phyloP scores from a whole-genome alignment of 2,888 invertebrate species.

The Netelia fuscicornis region DNA sequence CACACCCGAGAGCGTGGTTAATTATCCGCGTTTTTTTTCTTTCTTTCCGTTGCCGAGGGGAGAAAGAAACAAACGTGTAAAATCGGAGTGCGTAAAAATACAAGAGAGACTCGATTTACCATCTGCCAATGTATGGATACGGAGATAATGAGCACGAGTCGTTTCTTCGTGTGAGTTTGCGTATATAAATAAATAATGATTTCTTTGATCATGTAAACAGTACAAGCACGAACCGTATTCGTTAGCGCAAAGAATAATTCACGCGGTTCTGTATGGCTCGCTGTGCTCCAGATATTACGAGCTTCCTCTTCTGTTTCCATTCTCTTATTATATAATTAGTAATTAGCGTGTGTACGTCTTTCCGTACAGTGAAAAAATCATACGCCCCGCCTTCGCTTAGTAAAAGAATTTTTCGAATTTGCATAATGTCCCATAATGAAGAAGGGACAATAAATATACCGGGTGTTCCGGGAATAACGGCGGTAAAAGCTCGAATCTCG shows the following conservation, averaged over 20 bases:
- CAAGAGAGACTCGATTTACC: constrained; percentile 4
- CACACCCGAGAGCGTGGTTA: constrained; percentile 67
- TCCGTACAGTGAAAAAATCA: too few relatives aligned
- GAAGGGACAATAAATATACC: too few relatives aligned
- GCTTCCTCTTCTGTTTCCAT: constrained; percentile 25
- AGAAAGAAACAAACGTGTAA: constrained; percentile 54
- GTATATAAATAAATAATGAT: constrained; percentile 66
- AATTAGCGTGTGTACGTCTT: background rate
- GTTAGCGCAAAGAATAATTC: constrained; percentile 39
- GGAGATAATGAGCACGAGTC: constrained; percentile 47
- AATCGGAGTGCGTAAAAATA: constrained; percentile 50
- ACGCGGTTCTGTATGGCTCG: constrained; percentile 33
- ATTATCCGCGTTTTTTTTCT: constrained; percentile 61
- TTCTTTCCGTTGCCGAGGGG: constrained; percentile 2
- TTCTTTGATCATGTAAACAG: constrained; percentile 18
- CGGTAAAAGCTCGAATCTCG: too few relatives aligned
- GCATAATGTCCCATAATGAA: too few relatives aligned
- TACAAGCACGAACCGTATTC: constrained; percentile 20
- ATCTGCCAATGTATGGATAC: constrained; percentile 43
- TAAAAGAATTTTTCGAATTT: too few relatives aligned
- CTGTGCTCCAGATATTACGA: constrained; percentile 65
- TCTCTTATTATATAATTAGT: constrained; percentile 37
- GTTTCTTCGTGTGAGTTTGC: constrained; percentile 15
- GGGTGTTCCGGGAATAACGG: too few relatives aligned
- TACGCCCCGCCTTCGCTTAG: too few relatives aligned